Evolutionary conservation across 2,113 vertebrate species (phyloP), one percentile per base, ranked within the genome.

Genomic region (Garra rufa): DNA sequence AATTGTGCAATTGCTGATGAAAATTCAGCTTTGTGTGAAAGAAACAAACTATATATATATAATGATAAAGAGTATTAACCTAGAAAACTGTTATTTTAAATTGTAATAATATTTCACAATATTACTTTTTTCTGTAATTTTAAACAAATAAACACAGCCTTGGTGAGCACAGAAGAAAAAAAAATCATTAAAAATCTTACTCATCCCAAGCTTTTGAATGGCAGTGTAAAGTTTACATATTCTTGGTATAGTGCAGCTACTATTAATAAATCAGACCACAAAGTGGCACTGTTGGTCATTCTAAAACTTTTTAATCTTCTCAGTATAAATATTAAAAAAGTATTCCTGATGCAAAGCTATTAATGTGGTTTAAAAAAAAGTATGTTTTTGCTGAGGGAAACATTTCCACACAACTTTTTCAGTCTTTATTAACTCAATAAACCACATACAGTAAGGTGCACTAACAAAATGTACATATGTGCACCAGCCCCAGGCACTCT

Each of bases 401-500:
- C 73, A 75, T 30, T 75, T 50, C 46, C 17, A 41, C 43, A 76
- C 17, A 14, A 57, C 52, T 67, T 44, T 89, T 90, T 63, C 76
- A 88, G 88, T 61, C 88, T 91, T 90, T 88, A 91, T 92, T 92
- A 87, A 88, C 84, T 88, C 83, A 83, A 89, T 88, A 84, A 75
- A 76, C 81, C 74, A 71, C 78, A 88, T 85, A 69, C 76, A 76
- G 86, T 88, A 85, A 83, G 24, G 89, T 90, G 85, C 86, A 83
- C 87, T 88, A 90, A 85, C 44, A 82, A 67, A 89, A 88, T 75
- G 30, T 48, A 74, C 21, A 87, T 63, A 88, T 78, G 88, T n/a
- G 28, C 52, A 41, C 63, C 48, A 85, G 76, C 43, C 5, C 21
- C 30, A 70, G 79, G 65, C 46, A 52, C 79, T 81, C 63, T 69